Evolutionary conservation across 2,113 vertebrate species (phyloP).

Genomic region (Tachycineta bicolor): DNA sequence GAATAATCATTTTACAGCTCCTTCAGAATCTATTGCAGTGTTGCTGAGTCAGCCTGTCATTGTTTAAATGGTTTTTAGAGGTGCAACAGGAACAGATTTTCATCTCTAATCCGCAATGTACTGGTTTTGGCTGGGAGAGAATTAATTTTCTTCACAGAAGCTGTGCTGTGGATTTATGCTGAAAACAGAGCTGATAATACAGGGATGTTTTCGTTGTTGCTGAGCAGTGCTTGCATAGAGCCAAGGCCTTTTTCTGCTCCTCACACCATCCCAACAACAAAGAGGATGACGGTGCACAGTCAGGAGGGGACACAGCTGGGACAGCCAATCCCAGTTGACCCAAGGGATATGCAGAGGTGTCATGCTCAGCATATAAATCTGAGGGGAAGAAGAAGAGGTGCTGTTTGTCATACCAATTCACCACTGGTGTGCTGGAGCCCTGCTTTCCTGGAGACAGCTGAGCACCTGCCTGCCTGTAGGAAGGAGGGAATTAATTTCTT

Average conservation of each 20-base stretch:
- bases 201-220: not conserved
- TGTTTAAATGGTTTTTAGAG: not conserved
- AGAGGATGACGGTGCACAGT: not conserved
- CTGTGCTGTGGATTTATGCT: not conserved
- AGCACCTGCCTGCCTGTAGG: not conserved
- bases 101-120: not conserved
- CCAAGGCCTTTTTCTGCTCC: not conserved
- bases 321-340: not conserved
- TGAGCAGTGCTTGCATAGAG: not conserved
- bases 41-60: not conserved
- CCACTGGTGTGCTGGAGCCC: not conserved
- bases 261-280: accelerated
- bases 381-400: not conserved
- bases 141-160: not conserved
- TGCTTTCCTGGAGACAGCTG: not conserved
- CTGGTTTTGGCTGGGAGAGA: not conserved
- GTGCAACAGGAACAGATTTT: not conserved
- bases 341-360: not conserved
- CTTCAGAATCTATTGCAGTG: not conserved
- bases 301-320: not conserved
- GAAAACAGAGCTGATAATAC: not conserved
- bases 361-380: not conserved
- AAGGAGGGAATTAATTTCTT: not conserved
- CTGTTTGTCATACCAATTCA: not conserved
- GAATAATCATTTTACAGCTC: not conserved